These are phyloP conservation scores for Platysteira castanea DNA, from an alignment of 2,113 vertebrate genomes.

Conservation along the genomic window DNA sequence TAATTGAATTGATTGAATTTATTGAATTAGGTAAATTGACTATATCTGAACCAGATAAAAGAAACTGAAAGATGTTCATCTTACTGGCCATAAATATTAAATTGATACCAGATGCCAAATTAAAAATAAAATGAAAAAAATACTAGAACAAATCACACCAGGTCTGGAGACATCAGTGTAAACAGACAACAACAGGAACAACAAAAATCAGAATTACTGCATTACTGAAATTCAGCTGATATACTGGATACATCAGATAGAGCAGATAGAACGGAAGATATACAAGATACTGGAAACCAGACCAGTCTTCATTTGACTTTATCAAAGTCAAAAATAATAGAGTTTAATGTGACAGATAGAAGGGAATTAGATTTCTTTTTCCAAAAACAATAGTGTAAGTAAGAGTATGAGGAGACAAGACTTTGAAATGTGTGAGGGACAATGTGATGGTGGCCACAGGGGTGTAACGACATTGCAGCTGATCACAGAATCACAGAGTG, in stretches of 20 bases:
- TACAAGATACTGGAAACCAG: background rate
- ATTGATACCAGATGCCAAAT: background rate
- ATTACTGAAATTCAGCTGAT: background rate
- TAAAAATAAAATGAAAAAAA: background rate
- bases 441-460: accelerated
- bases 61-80: background rate
- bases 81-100: background rate
- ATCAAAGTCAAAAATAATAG: background rate
- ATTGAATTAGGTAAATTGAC: background rate
- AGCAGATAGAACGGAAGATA: background rate
- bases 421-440: background rate
- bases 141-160: background rate
- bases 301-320: background rate
- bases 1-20: background rate
- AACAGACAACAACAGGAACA: background rate
- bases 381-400: background rate
- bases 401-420: background rate
- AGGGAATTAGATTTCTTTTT: background rate
- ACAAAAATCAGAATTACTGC: background rate
- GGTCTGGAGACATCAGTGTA: background rate
- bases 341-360: background rate
- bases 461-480: background rate
- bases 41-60: background rate
- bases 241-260: background rate
- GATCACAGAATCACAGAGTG: background rate